phyloP scores from a whole-genome alignment of 35 echinoderm and acorn worm genomes.

The Ophioderma brevispina region DNA sequence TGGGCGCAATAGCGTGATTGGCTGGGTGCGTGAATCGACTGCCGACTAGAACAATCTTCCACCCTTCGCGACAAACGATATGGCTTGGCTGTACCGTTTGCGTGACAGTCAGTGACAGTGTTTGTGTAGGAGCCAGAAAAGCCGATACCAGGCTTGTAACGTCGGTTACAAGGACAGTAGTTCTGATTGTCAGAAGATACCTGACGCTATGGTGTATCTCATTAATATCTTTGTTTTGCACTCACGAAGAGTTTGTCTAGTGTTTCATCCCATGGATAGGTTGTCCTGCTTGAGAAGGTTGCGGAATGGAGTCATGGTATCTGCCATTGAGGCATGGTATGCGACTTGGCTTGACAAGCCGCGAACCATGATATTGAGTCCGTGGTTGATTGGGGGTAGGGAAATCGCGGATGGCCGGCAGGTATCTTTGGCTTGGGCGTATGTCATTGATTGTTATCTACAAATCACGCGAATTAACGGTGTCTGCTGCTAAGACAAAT shows the following conservation, averaged over 20 bases:
- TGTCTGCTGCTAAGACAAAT: constrained; percentile 17
- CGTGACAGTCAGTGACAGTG: constrained; percentile 9
- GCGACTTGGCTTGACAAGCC: constrained; percentile 22
- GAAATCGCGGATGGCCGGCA: constrained; percentile 26
- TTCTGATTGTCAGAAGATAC: constrained; percentile 15
- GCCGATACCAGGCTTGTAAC: too few relatives aligned
- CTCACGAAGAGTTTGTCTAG: neutral
- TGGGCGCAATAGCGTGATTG: constrained; percentile 45
- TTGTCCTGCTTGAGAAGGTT: constrained; percentile 23
- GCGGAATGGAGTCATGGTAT: constrained; percentile 33
- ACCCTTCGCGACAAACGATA: constrained; percentile 30
- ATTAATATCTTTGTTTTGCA: constrained; percentile 4
- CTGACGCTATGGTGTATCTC: constrained; percentile 19
- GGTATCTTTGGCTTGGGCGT: constrained; percentile 4
- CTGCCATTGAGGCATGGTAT: constrained; percentile 27
- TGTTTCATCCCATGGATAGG: constrained; percentile 29
- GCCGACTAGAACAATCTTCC: constrained; percentile 3
- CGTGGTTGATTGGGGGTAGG: constrained; percentile 5
- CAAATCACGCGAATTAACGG: neutral
- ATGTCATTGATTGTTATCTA: constrained; percentile 13
- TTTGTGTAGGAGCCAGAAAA: too few relatives aligned
- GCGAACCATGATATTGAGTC: constrained; percentile 30
- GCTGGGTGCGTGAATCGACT: neutral
- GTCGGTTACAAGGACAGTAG: constrained; percentile 15
- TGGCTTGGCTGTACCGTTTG: constrained; percentile 7